Percentiles rank a stretch among this genome's conserved stretches.
Conservation (phyloP, 2,113 vertebrate species). For the Propithecus coquereli region DNA sequence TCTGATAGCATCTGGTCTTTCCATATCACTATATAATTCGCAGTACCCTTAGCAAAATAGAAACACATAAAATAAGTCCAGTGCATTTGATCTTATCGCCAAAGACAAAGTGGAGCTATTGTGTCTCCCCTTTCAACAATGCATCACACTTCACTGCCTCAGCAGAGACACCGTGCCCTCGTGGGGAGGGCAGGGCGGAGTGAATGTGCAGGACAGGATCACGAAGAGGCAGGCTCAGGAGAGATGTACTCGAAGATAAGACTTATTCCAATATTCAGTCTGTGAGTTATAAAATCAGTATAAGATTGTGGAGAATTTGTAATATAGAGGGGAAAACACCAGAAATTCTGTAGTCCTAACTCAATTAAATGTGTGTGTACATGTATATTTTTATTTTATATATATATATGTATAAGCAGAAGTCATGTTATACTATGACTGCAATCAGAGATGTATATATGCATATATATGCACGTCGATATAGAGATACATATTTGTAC, state of each 20-base stretch:
- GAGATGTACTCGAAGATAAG: not conserved
- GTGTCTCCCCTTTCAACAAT: not conserved
- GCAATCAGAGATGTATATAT: not conserved
- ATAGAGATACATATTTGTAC: not conserved
- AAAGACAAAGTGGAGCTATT: not conserved
- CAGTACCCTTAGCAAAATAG: conserved; percentile 41
- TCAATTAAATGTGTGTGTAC: not conserved
- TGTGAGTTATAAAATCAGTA: not conserved
- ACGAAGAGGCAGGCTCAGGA: not conserved
- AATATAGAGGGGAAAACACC: not conserved
- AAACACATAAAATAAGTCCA: not conserved
- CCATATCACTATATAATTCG: not conserved
- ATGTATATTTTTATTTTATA: not conserved
- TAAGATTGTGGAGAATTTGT: not conserved
- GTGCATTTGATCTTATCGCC: conserved; percentile 11
- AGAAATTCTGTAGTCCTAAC: not conserved
- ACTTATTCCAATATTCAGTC: not conserved
- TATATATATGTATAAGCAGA: not conserved
- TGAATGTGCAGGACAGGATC: not conserved
- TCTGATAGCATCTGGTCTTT: conserved; percentile 12
- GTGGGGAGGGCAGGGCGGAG: accelerated
- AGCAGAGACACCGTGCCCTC: accelerated
- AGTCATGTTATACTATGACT: not conserved
- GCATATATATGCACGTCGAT: not conserved
- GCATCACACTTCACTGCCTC: not conserved